Percentiles rank a stretch among this genome's conserved stretches.
phyloP scores from a whole-genome alignment of 2,113 vertebrate species.

The Pterocles gutturalis region DNA sequence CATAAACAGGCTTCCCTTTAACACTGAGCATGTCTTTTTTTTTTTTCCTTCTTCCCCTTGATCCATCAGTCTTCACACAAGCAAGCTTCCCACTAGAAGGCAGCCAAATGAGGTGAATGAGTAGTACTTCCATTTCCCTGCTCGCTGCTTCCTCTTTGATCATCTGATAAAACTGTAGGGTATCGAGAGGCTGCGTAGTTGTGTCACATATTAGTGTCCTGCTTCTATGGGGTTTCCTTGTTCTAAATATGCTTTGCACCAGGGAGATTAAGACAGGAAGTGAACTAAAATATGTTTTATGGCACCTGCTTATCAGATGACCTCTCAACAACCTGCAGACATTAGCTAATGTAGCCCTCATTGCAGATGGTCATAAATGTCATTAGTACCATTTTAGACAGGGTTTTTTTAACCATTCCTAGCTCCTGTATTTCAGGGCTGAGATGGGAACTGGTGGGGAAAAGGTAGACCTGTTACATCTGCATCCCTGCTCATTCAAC shows the following conservation, averaged over 20 bases:
- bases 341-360: slow-evolving; percentile 10
- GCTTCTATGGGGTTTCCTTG: slow-evolving; percentile 66
- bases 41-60: slow-evolving; percentile 18
- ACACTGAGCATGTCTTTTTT: not conserved
- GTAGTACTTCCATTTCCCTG: slow-evolving; percentile 25
- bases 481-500: not conserved
- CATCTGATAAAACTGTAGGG: slow-evolving; percentile 49
- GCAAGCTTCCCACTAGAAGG: slow-evolving; percentile 17
- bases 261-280: slow-evolving; percentile 57
- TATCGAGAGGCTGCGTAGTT: slow-evolving; percentile 31
- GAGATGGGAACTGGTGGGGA: not conserved
- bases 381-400: not conserved
- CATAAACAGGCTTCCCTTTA: slow-evolving; percentile 69
- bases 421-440: not conserved
- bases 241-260: slow-evolving; percentile 49
- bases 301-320: slow-evolving; percentile 68
- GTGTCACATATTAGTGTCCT: slow-evolving; percentile 60
- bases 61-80: slow-evolving; percentile 33
- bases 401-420: not conserved
- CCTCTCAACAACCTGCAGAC: slow-evolving; percentile 48
- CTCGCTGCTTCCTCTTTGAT: slow-evolving; percentile 60
- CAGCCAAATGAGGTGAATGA: slow-evolving; percentile 58
- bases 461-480: not conserved
- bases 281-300: slow-evolving; percentile 52
- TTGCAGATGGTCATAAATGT: slow-evolving; percentile 39